These are phyloP conservation scores for Dromius quadrimaculatus DNA, from an alignment of 2,888 invertebrate genomes.

Conservation along the genomic window DNA sequence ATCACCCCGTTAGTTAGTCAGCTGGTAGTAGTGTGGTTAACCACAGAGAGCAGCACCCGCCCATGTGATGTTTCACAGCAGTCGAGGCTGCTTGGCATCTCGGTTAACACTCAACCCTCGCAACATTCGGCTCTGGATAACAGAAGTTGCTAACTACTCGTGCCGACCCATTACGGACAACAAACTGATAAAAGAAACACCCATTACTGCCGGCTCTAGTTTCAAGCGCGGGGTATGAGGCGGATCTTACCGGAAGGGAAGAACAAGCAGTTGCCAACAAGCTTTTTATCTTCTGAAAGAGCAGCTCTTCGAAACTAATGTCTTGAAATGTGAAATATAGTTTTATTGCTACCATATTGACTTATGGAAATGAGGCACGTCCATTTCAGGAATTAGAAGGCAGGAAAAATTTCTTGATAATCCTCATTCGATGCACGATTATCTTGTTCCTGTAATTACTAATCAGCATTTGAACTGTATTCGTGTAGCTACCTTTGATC, in stretches of 20 bases:
- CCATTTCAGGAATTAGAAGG: too few relatives aligned
- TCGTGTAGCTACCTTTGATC: conserved; percentile 36
- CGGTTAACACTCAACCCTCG: conserved; percentile 33
- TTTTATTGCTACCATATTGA: too few relatives aligned
- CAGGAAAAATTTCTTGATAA: too few relatives aligned
- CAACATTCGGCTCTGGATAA: conserved; percentile 40
- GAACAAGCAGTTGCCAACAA: conserved; percentile 29
- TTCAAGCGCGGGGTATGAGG: conserved; percentile 52
- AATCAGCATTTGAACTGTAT: conserved; percentile 38
- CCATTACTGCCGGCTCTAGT: conserved; percentile 59
- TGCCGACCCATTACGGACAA: conserved; percentile 62
- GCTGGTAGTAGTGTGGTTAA: not conserved
- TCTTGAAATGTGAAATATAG: too few relatives aligned
- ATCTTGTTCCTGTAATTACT: conserved; percentile 33
- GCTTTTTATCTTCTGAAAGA: too few relatives aligned
- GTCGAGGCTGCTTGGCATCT: conserved; percentile 8
- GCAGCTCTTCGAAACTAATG: too few relatives aligned
- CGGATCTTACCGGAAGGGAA: not conserved
- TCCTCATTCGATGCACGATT: not conserved
- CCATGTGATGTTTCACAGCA: not conserved
- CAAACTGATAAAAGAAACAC: conserved; percentile 63
- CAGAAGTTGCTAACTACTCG: conserved; percentile 62
- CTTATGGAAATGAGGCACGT: too few relatives aligned
- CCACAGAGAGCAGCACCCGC: not conserved
- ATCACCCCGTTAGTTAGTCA: not conserved